Evolutionary conservation across 2,113 vertebrate species (phyloP).

Genomic region (Harpagus bidentatus): DNA sequence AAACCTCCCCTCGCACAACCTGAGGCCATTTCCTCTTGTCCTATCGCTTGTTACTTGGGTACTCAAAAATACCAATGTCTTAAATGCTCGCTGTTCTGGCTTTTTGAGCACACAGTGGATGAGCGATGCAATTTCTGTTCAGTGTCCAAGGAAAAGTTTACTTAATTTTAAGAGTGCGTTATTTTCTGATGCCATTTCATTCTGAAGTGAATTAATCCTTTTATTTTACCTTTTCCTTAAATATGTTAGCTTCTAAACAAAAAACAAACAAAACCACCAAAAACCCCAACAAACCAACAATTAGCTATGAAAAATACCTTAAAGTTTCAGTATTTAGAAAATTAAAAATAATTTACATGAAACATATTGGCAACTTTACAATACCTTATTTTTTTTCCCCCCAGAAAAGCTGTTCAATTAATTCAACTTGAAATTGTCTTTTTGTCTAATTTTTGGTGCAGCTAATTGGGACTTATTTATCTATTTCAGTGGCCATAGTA

Average conservation of each 20-base stretch:
- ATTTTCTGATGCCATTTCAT: not conserved
- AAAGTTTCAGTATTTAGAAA: not conserved
- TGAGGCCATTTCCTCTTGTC: no score
- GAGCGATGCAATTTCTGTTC: not conserved
- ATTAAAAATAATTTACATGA: not conserved
- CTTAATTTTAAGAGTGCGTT: not conserved
- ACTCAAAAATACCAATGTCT: not conserved
- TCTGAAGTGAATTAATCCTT: not conserved
- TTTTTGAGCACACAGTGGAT: not conserved
- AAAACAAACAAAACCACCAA: not conserved
- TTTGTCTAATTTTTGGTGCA: not conserved
- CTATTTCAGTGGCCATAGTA: not conserved
- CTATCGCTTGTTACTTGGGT: no score
- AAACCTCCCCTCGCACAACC: no score
- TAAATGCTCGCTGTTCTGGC: accelerated
- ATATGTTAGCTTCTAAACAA: not conserved
- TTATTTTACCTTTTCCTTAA: not conserved
- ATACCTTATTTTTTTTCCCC: accelerated
- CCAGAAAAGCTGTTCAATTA: not conserved
- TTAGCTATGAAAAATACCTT: not conserved
- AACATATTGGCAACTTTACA: not conserved
- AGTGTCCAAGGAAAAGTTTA: not conserved
- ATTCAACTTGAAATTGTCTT: not conserved
- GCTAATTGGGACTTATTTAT: not conserved
- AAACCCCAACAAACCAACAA: not conserved